A percentile compares a stretch with the other conserved stretches of the same genome.
Evolutionary conservation across 2,113 vertebrate genomes (phyloP).

Genomic region (Ascaphus truei): DNA sequence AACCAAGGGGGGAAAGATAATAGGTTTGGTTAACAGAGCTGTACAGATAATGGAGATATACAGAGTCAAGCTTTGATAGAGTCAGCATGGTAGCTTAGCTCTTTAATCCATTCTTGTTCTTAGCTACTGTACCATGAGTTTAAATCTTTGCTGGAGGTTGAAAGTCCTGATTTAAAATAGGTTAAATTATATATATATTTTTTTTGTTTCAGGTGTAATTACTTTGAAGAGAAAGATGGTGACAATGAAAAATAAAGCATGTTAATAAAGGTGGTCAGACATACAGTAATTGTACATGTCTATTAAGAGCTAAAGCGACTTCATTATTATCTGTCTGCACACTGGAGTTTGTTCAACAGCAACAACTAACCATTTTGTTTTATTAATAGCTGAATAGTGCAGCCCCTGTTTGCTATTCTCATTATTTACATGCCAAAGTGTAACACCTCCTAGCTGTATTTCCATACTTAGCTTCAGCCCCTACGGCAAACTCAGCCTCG

Average conservation of each 20-base stretch:
- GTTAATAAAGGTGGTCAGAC: not conserved
- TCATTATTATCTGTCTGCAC: too few relatives aligned
- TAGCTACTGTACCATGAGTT: slow-evolving; percentile 50
- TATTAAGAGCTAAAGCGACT: too few relatives aligned
- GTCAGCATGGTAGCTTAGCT: slow-evolving; percentile 52
- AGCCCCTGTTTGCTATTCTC: too few relatives aligned
- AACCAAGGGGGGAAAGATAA: slow-evolving; percentile 66
- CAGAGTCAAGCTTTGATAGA: slow-evolving; percentile 53
- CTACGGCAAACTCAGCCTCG: not conserved
- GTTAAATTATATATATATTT: not conserved
- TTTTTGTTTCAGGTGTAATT: not conserved
- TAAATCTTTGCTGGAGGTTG: slow-evolving; percentile 40
- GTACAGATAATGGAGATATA: slow-evolving; percentile 63
- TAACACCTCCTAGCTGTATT: not conserved
- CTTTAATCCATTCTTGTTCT: slow-evolving; percentile 50
- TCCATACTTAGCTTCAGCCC: not conserved
- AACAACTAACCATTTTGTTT: not conserved
- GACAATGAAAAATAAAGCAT: too few relatives aligned
- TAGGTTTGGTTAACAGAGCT: slow-evolving; percentile 71
- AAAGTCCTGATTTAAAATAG: slow-evolving; percentile 25
- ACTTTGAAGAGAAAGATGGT: not conserved
- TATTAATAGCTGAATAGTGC: not conserved
- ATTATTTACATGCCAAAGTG: not conserved
- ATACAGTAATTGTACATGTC: too few relatives aligned
- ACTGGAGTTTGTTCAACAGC: too few relatives aligned